A percentile compares a stretch with the other conserved stretches of the same genome.
phyloP scores from a whole-genome alignment of 2,113 vertebrate genomes.

The Vulpes lagopus region DNA sequence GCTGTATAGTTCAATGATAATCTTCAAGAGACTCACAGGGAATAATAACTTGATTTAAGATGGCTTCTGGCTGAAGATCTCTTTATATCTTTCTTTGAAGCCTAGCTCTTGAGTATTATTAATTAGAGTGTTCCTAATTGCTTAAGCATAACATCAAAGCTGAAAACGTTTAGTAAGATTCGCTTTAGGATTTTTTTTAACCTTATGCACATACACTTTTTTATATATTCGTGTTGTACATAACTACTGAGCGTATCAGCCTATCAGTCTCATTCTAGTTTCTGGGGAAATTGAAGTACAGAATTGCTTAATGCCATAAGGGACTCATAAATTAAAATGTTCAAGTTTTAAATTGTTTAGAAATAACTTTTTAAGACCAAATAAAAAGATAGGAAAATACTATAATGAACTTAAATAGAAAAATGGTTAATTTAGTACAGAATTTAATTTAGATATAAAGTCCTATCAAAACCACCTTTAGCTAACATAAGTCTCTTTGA shows the following conservation, averaged over 20 bases:
- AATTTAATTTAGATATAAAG: constrained; percentile 45
- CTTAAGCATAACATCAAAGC: not conserved
- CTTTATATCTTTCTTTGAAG: not conserved
- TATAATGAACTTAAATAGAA: not conserved
- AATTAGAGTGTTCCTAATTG: constrained; percentile 4
- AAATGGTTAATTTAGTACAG: not conserved
- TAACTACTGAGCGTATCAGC: not conserved
- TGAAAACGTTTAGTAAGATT: not conserved
- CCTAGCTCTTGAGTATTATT: constrained; percentile 15
- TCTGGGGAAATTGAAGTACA: constrained; percentile 30
- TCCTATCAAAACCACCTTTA: not conserved
- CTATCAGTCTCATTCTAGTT: not conserved
- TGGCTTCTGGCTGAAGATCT: not conserved
- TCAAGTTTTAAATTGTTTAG: constrained; percentile 45
- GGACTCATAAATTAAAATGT: not conserved
- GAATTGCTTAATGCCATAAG: constrained; percentile 12
- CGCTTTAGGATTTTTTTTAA: not conserved
- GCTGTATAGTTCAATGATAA: not conserved
- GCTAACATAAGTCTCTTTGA: not conserved
- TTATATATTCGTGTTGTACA: not conserved
- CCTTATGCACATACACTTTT: not conserved
- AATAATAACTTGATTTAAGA: constrained; percentile 24
- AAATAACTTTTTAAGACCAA: not conserved
- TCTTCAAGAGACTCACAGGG: not conserved
- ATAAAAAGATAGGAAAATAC: not conserved